Percentiles rank a stretch among this genome's conserved stretches.
These are phyloP conservation scores for Hylomyscus alleni DNA, from an alignment of 2,797 vertebrate genomes.

Conservation along the genomic window DNA sequence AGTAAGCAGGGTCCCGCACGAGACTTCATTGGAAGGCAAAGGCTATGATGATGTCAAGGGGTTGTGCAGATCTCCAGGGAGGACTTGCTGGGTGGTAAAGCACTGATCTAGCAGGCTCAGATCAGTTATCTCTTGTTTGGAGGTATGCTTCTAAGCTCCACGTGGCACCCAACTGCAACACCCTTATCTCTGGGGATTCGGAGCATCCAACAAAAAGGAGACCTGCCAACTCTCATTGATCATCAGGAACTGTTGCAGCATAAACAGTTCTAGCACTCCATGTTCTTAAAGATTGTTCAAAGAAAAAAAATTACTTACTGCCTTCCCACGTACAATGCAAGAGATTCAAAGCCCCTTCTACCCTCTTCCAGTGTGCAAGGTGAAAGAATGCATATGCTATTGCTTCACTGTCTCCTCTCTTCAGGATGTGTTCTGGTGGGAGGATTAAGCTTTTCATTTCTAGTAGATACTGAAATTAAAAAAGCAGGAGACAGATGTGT, in stretches of 20 bases:
- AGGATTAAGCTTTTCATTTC: conserved; percentile 99
- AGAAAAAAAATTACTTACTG: conserved; percentile 94
- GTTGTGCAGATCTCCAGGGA: not conserved
- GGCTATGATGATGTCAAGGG: not conserved
- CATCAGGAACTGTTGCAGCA: conserved; percentile 31
- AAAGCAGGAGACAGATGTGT: conserved; percentile 80
- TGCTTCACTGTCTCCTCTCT: conserved; percentile 98
- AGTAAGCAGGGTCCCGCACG: not conserved
- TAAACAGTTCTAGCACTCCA: conserved; percentile 55
- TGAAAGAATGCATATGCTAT: conserved; percentile 99
- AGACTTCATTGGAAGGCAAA: not conserved
- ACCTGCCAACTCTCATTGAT: conserved; percentile 56
- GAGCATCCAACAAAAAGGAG: not conserved
- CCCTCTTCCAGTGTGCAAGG: conserved; percentile 99
- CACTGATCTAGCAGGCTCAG: not conserved
- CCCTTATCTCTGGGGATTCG: not conserved
- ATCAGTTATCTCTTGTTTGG: not conserved
- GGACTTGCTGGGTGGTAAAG: not conserved
- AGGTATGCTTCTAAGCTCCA: not conserved
- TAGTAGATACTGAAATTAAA: conserved; percentile 95
- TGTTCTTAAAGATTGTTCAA: conserved; percentile 74
- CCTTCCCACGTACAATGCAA: conserved; percentile 99
- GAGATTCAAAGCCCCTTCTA: conserved; percentile 98
- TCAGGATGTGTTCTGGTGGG: conserved; percentile 98
- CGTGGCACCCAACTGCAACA: not conserved